These are phyloP conservation scores for Acanthis flammea DNA, from an alignment of 2,797 vertebrate genomes.

Conservation along the genomic window DNA sequence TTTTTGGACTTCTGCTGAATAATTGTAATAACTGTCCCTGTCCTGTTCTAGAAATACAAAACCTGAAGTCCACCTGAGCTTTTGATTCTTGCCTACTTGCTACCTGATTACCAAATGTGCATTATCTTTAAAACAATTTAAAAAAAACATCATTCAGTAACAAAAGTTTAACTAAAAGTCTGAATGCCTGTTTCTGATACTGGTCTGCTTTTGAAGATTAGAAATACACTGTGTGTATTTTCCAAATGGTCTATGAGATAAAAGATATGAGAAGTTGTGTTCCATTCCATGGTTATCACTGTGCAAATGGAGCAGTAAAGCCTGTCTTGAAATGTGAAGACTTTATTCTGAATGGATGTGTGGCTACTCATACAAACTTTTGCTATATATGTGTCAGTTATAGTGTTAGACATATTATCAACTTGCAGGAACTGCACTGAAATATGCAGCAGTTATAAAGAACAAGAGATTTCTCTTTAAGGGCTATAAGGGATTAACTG, in stretches of 20 bases:
- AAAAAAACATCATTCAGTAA: not conserved
- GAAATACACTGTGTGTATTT: not conserved
- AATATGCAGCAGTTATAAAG: not conserved
- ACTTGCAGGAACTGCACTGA: not conserved
- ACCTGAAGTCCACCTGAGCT: not conserved
- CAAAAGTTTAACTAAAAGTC: not conserved
- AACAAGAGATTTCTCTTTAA: not conserved
- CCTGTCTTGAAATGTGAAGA: not conserved
- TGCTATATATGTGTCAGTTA: accelerated
- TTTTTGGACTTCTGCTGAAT: not conserved
- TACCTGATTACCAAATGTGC: not conserved
- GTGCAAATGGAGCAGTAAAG: not conserved
- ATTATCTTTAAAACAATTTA: not conserved
- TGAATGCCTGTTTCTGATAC: not conserved
- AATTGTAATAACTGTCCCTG: not conserved
- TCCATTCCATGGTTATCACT: not conserved
- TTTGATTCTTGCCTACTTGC: not conserved
- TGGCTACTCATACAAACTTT: not conserved
- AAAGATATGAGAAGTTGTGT: not conserved
- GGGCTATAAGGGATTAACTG: not conserved
- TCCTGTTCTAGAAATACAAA: not conserved
- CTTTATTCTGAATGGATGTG: not conserved
- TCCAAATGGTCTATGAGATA: not conserved
- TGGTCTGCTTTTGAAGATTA: not conserved
- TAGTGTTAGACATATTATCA: not conserved